Evolutionary conservation across 2,797 vertebrate species (phyloP).

Genomic region (Diplodus puntazzo): DNA sequence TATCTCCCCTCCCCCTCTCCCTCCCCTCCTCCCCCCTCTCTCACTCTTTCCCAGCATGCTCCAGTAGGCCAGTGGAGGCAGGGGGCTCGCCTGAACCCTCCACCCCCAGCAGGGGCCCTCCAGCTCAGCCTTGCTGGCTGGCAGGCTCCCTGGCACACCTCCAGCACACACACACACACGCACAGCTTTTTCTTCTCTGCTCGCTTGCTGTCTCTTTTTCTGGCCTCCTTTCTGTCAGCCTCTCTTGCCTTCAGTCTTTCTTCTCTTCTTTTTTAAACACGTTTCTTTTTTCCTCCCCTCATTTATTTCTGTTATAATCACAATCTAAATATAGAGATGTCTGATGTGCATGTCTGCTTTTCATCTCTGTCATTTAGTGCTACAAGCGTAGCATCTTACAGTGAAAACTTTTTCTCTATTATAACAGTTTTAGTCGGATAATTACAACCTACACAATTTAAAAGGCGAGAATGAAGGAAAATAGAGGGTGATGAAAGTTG

Average conservation of each 20-base stretch:
- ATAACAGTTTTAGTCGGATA: background rate
- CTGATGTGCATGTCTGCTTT: slow-evolving; percentile 7
- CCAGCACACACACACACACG: slow-evolving; percentile 53
- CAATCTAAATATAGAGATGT: slow-evolving; percentile 17
- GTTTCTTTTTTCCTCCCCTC: background rate
- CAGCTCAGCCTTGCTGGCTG: slow-evolving; percentile 76
- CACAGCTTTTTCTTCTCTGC: slow-evolving; percentile 21
- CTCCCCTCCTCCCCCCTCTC: slow-evolving; percentile 22
- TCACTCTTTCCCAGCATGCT: slow-evolving; percentile 72
- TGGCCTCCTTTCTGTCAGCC: slow-evolving; percentile 26
- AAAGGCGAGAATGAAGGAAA: background rate
- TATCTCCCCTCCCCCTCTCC: slow-evolving; percentile 22
- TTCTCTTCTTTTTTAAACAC: background rate
- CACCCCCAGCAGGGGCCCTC: slow-evolving; percentile 74
- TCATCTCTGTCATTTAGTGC: slow-evolving; percentile 7
- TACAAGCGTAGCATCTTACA: background rate
- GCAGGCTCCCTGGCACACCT: slow-evolving; percentile 76
- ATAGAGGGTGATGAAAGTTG: background rate
- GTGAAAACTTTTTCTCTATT: background rate
- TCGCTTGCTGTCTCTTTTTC: slow-evolving; percentile 33
- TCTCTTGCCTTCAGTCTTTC: slow-evolving; percentile 29
- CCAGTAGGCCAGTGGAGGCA: slow-evolving; percentile 70
- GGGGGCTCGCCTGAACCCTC: slow-evolving; percentile 79
- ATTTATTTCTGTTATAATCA: slow-evolving; percentile 1
- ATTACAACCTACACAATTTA: background rate